These are phyloP conservation scores for Drusus annulatus DNA, from an alignment of 1,140 invertebrate species.

Conservation along the genomic window DNA sequence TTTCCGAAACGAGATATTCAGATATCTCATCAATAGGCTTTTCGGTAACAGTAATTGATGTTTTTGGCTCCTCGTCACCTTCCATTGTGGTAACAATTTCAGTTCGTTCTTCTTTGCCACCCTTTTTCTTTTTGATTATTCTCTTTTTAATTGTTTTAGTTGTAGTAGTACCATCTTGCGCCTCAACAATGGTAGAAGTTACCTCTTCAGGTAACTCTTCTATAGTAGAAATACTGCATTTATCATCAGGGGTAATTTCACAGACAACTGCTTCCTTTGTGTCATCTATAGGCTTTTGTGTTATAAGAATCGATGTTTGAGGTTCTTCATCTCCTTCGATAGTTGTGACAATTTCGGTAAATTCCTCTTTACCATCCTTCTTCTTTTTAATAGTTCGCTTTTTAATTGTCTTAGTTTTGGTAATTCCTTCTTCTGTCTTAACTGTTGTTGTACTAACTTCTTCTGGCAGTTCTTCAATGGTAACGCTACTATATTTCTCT, in stretches of 20 bases:
- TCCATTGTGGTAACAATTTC: conserved; percentile 53
- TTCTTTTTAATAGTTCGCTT: conserved; percentile 66
- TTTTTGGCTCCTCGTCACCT: too few relatives aligned
- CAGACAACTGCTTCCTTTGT: neutral
- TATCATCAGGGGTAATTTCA: neutral
- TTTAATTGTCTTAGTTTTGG: conserved; percentile 58
- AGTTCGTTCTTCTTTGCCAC: conserved; percentile 61
- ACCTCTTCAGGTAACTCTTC: conserved; percentile 53
- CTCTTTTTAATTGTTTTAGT: conserved; percentile 62
- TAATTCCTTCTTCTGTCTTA: conserved; percentile 58
- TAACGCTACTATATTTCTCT: too few relatives aligned
- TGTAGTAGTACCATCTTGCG: conserved; percentile 53
- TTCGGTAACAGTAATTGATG: too few relatives aligned
- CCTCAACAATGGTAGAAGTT: conserved; percentile 60
- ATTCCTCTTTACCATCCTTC: conserved; percentile 58
- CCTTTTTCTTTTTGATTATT: conserved; percentile 62
- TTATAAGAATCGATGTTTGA: conserved; percentile 60
- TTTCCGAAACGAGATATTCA: too few relatives aligned
- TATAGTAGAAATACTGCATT: neutral
- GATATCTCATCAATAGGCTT: too few relatives aligned
- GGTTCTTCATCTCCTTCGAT: conserved; percentile 63
- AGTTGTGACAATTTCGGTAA: conserved; percentile 60
- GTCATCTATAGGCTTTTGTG: neutral
- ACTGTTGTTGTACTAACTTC: conserved; percentile 48
- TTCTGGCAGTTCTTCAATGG: neutral